Conservation (phyloP, 2,888 invertebrate species). For the Folsomia manolachei region DNA sequence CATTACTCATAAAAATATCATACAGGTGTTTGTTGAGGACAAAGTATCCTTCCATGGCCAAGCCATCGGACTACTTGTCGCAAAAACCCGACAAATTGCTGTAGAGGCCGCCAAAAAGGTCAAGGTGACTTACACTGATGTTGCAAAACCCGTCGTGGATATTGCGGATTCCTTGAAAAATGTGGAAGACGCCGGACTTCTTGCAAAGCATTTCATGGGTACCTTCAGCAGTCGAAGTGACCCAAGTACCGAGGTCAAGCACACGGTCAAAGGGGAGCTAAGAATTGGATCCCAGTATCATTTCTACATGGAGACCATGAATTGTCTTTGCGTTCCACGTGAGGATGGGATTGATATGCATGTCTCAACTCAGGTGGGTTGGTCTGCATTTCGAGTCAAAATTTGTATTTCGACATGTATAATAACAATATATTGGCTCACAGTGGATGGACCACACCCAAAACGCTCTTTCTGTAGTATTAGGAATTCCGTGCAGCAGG, state of each 20-base stretch:
- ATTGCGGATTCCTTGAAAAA: slow-evolving; percentile 52
- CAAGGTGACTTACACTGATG: slow-evolving; percentile 13
- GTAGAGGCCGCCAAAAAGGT: slow-evolving; percentile 50
- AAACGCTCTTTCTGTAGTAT: slow-evolving; percentile 59
- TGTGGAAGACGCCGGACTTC: slow-evolving; percentile 33
- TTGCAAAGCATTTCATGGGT: slow-evolving; percentile 26
- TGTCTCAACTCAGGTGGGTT: slow-evolving; percentile 59
- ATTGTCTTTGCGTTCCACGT: slow-evolving; percentile 64
- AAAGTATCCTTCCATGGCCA: slow-evolving; percentile 54
- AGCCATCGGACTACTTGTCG: slow-evolving; percentile 54
- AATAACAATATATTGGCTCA: neutral
- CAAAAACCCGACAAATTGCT: slow-evolving; percentile 51
- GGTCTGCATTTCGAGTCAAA: neutral
- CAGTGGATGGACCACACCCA: slow-evolving; percentile 67
- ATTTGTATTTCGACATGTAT: too few species aligned
- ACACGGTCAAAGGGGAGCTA: slow-evolving; percentile 26
- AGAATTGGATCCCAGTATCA: slow-evolving; percentile 62
- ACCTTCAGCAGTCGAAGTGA: slow-evolving; percentile 15
- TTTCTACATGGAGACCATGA: slow-evolving; percentile 69
- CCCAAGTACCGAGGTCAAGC: slow-evolving; percentile 11
- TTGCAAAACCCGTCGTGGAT: slow-evolving; percentile 45
- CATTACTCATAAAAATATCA: neutral
- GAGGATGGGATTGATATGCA: slow-evolving; percentile 72
- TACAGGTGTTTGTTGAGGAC: slow-evolving; percentile 53
- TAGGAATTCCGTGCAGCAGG: slow-evolving; percentile 60